Evolutionary conservation across 2,797 vertebrate species (phyloP).

Genomic region (Takifugu rubripes): DNA sequence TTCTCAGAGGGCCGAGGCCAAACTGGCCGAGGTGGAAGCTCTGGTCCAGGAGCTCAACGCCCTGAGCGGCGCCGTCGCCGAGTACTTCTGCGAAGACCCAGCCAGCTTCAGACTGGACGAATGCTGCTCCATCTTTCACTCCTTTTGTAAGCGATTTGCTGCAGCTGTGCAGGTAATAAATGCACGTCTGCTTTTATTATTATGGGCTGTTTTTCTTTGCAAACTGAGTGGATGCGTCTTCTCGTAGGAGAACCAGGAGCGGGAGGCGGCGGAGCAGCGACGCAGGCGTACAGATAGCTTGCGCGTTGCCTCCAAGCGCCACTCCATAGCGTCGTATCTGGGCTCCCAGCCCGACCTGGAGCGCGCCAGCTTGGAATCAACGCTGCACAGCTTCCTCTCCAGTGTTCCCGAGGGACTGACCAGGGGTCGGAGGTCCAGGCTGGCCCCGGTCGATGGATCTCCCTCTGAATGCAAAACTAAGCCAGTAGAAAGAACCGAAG

Average conservation of each 20-base stretch:
- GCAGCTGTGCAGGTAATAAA: conserved; percentile 69
- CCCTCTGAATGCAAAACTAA: conserved; percentile 6
- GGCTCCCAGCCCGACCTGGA: conserved; percentile 33
- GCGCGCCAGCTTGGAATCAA: conserved; percentile 55
- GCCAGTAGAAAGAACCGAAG: neutral
- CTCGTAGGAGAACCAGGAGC: conserved; percentile 69
- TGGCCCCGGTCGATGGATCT: conserved; percentile 20
- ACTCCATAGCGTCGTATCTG: conserved; percentile 46
- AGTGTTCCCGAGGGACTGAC: conserved; percentile 21
- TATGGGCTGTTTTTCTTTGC: neutral
- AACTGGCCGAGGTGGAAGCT: conserved; percentile 54
- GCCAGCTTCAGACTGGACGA: conserved; percentile 75
- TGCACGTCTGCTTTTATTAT: neutral
- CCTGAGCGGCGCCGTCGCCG: conserved; percentile 62
- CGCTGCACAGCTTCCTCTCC: conserved; percentile 68
- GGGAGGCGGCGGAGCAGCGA: conserved; percentile 65
- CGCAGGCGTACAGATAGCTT: conserved; percentile 55
- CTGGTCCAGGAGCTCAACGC: conserved; percentile 56
- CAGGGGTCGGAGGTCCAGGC: conserved; percentile 46
- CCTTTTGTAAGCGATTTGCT: conserved; percentile 78
- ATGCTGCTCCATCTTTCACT: conserved; percentile 79
- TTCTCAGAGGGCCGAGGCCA: conserved; percentile 69
- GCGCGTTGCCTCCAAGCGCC: conserved; percentile 45
- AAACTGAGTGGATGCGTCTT: neutral
- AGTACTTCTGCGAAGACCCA: conserved; percentile 83